Base-by-base conservation (phyloP, 2,113 vertebrate genomes). In the Ivindomyrus marchei region DNA sequence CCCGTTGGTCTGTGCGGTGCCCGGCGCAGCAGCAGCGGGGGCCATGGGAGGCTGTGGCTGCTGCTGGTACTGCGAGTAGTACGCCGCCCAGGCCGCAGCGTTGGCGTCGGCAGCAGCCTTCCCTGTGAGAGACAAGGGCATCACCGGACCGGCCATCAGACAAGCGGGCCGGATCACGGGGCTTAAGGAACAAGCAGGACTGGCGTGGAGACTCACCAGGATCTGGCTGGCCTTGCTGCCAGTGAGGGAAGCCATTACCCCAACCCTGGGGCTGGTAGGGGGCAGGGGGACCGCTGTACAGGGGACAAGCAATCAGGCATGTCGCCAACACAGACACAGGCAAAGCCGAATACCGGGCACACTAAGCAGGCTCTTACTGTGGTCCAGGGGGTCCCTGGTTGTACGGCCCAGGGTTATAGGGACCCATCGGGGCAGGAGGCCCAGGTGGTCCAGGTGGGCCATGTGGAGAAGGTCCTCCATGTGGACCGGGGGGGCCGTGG, bases 1-100 rank as follows among this genome's bases (percentile, higher is more conserved):
- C 92, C 98, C 98, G 15, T 99, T 99, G 90, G 97, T 96, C 89
- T 98, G 98, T 90, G 96, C 95, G 56, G 97, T 96, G 91, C 97
- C 93, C 36, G 98, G 98, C 86, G 97, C 98, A 89, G 96, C 97
- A 36, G 96, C 94, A 83, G 98, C 96, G 70, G 98, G 98, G 89
- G 98, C 97, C 95, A 99, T 98, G 56, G 98, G 97, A 90, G 98
- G 97, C 96, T 98, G 96, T 0, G 96, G 98, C 93, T 99, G 98
- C 91, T 99, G 98, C 66, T 99, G 97, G 92, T 99, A 99, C 94
- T 99, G 98, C 93, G 98, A 97, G 89, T 99, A 99, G 92, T 99
- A 99, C 6, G 98, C 98, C 90, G 98, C 98, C 98, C 98, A 99
- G 0, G 98, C 98, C 80, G 98, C 98, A 56, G 98, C 98, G 91